A percentile compares a stretch with the other conserved stretches of the same genome.
Conservation (phyloP, 37 sponge, comb jelly and placozoan species). For the Halichondria panicea region DNA sequence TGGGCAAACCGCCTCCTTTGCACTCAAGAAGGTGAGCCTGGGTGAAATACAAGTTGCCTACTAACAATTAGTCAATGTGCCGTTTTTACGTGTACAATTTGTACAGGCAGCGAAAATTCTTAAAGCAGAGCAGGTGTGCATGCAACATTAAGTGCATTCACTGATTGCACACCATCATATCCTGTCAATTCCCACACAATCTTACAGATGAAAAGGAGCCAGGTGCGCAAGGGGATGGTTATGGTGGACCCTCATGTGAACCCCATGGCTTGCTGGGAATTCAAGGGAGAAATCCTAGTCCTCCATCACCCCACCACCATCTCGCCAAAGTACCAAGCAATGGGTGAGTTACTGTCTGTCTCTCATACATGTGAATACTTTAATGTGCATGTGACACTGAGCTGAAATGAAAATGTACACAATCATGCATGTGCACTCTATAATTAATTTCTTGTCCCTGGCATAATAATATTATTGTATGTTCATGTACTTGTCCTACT, state of each 20-base stretch:
- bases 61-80: too few relatives aligned
- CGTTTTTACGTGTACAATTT: not conserved
- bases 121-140: not conserved
- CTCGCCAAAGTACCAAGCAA: slow-evolving; percentile 93
- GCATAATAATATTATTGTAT: too few relatives aligned
- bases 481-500: not conserved
- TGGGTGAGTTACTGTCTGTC: slow-evolving; percentile 54
- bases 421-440: too few relatives aligned
- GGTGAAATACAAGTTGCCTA: not conserved
- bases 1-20: slow-evolving; percentile 97
- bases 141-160: not conserved
- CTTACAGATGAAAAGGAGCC: slow-evolving; percentile 59
- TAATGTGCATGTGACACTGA: too few relatives aligned
- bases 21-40: slow-evolving; percentile 86
- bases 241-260: slow-evolving; percentile 73
- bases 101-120: too few relatives aligned
- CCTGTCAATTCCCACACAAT: not conserved
- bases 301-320: slow-evolving; percentile 99
- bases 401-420: too few relatives aligned
- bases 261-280: slow-evolving; percentile 92
- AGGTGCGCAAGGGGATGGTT: slow-evolving; percentile 98
- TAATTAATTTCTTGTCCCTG: too few relatives aligned
- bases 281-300: slow-evolving; percentile 96
- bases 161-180: too few relatives aligned
- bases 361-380: not conserved